A percentile compares a stretch with the other conserved stretches of the same genome.
These are phyloP conservation scores for Lutjanus argentimaculatus DNA, from an alignment of 2,797 vertebrate species.

Conservation along the genomic window DNA sequence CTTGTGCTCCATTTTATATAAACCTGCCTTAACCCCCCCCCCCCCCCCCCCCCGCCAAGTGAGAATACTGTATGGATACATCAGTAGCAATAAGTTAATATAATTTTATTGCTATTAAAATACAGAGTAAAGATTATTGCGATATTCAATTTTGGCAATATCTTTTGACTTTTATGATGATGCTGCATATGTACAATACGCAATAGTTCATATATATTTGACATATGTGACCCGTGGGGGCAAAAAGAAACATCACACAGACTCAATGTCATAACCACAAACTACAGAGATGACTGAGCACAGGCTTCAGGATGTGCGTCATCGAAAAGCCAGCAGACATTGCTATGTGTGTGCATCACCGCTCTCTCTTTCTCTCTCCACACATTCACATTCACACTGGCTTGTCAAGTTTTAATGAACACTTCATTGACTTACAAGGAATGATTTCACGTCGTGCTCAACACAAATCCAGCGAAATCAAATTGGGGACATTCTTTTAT, in stretches of 20 bases:
- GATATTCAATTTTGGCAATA: background rate
- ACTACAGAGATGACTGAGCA: conserved; percentile 63
- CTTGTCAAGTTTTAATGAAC: conserved; percentile 33
- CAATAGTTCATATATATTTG: background rate
- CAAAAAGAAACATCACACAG: background rate
- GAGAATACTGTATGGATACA: background rate
- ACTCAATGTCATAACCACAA: conserved; percentile 52
- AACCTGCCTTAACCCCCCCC: background rate
- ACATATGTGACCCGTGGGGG: background rate
- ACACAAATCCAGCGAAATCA: background rate
- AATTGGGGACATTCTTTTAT: background rate
- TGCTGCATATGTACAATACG: background rate
- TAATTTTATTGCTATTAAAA: background rate
- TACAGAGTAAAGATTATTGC: background rate
- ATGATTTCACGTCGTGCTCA: conserved; percentile 13
- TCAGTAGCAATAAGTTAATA: background rate
- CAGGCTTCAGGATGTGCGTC: conserved; percentile 72
- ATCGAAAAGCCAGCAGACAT: conserved; percentile 53
- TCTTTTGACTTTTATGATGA: background rate
- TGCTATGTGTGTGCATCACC: conserved; percentile 35
- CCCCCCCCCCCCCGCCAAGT: background rate
- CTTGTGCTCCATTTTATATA: background rate
- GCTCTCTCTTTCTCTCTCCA: background rate
- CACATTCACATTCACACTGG: conserved; percentile 13
- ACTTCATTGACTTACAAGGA: conserved; percentile 37